Evolutionary conservation across 2,888 invertebrate genomes (phyloP).

Genomic region (Mythimna impura): DNA sequence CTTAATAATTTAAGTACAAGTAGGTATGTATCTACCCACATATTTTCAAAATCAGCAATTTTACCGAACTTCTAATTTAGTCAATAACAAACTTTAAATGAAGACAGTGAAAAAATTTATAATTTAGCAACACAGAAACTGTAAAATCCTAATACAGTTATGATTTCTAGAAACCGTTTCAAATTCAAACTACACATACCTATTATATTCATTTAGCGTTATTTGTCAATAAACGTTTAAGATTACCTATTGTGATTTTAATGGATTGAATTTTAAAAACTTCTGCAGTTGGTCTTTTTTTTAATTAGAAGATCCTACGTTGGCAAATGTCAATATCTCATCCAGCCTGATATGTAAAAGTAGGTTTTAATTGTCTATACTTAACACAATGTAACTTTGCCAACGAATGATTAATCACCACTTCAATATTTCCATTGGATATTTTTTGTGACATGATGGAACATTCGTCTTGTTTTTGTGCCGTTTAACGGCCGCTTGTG

Average conservation of each 20-base stretch:
- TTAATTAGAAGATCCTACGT: neutral
- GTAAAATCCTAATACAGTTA: constrained; percentile 52
- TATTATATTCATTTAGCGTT: constrained; percentile 4
- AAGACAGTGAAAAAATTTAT: neutral
- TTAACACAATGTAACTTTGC: constrained; percentile 17
- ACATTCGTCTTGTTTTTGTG: constrained; percentile 40
- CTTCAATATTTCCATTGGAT: constrained; percentile 17
- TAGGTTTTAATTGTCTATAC: neutral
- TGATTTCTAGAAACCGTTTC: constrained; percentile 29
- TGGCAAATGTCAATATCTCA: neutral
- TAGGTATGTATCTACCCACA: neutral
- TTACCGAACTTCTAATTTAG: neutral
- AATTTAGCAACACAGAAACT: constrained; percentile 27
- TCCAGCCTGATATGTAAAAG: constrained; percentile 4
- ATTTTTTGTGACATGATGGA: constrained; percentile 49
- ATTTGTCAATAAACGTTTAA: constrained; percentile 16
- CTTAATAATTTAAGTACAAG: neutral
- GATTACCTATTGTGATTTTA: constrained; percentile 40
- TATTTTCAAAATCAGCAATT: too few species aligned
- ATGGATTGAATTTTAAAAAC: neutral
- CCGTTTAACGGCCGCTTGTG: constrained; percentile 5
- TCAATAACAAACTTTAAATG: neutral
- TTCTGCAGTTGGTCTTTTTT: neutral
- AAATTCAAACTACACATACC: neutral
- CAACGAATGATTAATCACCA: constrained; percentile 24